Evolutionary conservation across 2,113 vertebrate species (phyloP), one percentile per base, ranked within the genome.

Genomic region (Sturnira hondurensis): DNA sequence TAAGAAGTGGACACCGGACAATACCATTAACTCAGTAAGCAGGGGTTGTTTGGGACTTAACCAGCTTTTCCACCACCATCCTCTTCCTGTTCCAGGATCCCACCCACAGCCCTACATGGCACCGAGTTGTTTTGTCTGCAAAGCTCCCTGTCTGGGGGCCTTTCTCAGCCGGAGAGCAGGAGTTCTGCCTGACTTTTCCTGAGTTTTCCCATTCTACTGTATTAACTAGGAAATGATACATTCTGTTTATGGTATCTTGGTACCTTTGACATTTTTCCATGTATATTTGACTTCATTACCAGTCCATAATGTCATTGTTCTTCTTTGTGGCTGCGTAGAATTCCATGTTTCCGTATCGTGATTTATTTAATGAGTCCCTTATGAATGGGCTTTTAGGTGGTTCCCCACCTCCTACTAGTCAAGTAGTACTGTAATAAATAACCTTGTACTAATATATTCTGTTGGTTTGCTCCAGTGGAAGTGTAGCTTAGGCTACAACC

Each of bases 101-200:
- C 3, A 0, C 67, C 50, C 22, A 61, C 50, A 61, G 16, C 33
- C 33, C 50, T 58, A 3, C 1, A 0, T 11, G 20, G 9, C 22
- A 24, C 22, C 31, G 24, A 38, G 36, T 58, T 50, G 52, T 76
- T 47, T 9, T 3, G 20, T 70, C 43, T 85, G 73, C 6, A 4
- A 24, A 31, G 24, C 3, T 36, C 28, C 41, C 56, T 10, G 4
- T 74, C 73, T 16, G 4, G 43, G 86, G 81, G 17, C 68, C 54
- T 31, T n/a, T 63, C 31, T 63, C 45, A 17, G 33, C 68, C 58
- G n/a, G 43, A 58, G 38, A 74, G 41, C 56, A 47, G 9, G 68
- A 33, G 38, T 61, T 63, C 47, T 45, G 24, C 43, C 7, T 43
- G 68, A 58, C 22, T 81, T 65, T 33, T 19, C 41, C 26, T 26